Evolutionary conservation across 2,888 invertebrate species (phyloP).

Genomic region (Prosopocoilus inquinatus): DNA sequence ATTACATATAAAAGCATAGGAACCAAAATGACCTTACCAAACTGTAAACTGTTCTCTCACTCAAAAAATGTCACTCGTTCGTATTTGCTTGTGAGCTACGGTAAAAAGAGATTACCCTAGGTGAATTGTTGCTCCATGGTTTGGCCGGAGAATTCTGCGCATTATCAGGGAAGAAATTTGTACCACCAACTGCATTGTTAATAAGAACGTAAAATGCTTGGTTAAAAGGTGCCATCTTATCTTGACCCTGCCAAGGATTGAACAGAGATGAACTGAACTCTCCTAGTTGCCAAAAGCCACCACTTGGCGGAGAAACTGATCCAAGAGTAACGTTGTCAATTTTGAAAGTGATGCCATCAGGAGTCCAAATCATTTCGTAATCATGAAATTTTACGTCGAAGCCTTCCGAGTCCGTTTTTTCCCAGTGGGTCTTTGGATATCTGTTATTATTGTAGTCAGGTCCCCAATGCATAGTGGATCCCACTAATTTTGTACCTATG

Average conservation of each 20-base stretch:
- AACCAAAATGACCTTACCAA: too few relatives aligned
- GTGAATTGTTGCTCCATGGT: constrained; percentile 61
- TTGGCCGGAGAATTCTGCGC: constrained; percentile 56
- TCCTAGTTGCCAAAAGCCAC: constrained; percentile 67
- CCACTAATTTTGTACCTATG: constrained; percentile 60
- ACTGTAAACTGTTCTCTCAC: too few relatives aligned
- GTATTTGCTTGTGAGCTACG: too few relatives aligned
- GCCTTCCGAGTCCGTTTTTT: constrained; percentile 43
- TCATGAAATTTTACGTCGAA: constrained; percentile 60
- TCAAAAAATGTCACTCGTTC: too few relatives aligned
- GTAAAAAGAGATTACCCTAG: constrained; percentile 47
- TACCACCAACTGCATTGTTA: constrained; percentile 68
- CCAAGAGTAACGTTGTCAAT: constrained; percentile 57
- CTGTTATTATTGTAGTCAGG: constrained; percentile 57
- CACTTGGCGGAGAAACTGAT: constrained; percentile 52
- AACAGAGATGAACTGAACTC: constrained; percentile 48
- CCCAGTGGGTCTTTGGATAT: constrained; percentile 56
- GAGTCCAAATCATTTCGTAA: constrained; percentile 68
- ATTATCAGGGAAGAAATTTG: constrained; percentile 64
- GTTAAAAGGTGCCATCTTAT: constrained; percentile 67
- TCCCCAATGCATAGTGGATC: constrained; percentile 67
- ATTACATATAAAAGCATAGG: too few relatives aligned
- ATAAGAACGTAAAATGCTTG: constrained; percentile 65
- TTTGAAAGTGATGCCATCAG: constrained; percentile 52
- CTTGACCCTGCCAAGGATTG: constrained; percentile 59